Base-by-base conservation (phyloP, 2,113 vertebrate species). In the Bubalus kerabau region DNA sequence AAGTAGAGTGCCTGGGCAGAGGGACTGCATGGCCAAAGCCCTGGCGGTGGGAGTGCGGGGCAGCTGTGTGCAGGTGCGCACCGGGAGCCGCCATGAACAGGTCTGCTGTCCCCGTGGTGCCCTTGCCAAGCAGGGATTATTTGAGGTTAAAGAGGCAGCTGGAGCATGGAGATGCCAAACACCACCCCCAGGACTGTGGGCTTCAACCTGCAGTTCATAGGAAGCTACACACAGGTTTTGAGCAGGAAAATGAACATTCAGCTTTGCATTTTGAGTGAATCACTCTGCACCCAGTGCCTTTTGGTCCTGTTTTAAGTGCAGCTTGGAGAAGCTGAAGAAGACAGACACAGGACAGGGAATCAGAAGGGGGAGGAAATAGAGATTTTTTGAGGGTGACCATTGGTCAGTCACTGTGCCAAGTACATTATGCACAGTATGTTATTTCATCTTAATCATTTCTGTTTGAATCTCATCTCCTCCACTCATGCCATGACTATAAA, bases 21-120 rank as follows among this genome's bases (percentile, higher is more conserved):
- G 40, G 48, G 8, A 3, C 36, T 21, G 80, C 43, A 9, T 2
- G 6, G 48, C 24, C 26, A 26, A 28, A 90, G 23, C 82, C 54
- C 24, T 16, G 62, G 56, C 3, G 2, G 50, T 40, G 43, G n/a
- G 62, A 13, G 59, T 12, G 21, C 10, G 14, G 28, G 78, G 60
- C 43, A 21, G 80, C 23, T 3, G 52, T 13, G 76, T 60, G 52
- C 14, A 36, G 7, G 59, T 7, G 57, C 19, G 32, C 28, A 24
- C 9, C 0, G 8, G 57, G 19, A 19, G 14, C 21, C 5, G 4
- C 16, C n/a, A 6, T 0, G 23, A 46, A n/a, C 32, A 17, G 48
- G 30, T 80, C 59, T 43, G 32, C 24, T 26, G 16, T 19, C 36
- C 59, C 59, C 13, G 14, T 16, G 28, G 71, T 21, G 24, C 13